phyloP scores from a whole-genome alignment of 2,797 vertebrate species.

The Propithecus perrieri region DNA sequence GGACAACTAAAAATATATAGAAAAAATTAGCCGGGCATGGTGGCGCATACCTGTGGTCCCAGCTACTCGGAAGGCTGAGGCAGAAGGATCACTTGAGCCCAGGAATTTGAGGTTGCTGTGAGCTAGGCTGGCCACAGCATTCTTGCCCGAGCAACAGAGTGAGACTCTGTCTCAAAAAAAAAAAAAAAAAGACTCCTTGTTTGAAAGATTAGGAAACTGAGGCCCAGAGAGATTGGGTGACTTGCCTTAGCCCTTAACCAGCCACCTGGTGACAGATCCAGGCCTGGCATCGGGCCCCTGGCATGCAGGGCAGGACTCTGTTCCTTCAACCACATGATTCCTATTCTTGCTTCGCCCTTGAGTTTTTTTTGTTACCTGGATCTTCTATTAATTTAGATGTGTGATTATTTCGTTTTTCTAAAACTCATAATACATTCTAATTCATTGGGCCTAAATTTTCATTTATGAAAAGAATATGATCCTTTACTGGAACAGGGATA shows the following conservation, averaged over 20 bases:
- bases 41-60: no score
- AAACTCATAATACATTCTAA: background rate
- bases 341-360: background rate
- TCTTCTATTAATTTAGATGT: background rate
- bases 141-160: no score
- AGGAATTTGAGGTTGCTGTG: no score
- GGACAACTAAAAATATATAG: no score
- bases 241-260: background rate
- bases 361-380: background rate
- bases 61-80: no score
- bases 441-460: background rate
- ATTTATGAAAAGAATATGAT: background rate
- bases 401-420: background rate
- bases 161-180: no score
- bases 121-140: no score
- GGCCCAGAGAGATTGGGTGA: background rate
- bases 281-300: background rate
- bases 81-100: no score
- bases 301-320: background rate
- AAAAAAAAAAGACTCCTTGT: background rate
- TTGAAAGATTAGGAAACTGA: conserved; percentile 11
- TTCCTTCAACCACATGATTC: background rate
- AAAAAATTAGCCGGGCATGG: no score
- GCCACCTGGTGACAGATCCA: background rate
- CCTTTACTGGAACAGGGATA: background rate